Evolutionary conservation across 2,888 invertebrate genomes (phyloP).

Genomic region (Seladonia tumulorum): DNA sequence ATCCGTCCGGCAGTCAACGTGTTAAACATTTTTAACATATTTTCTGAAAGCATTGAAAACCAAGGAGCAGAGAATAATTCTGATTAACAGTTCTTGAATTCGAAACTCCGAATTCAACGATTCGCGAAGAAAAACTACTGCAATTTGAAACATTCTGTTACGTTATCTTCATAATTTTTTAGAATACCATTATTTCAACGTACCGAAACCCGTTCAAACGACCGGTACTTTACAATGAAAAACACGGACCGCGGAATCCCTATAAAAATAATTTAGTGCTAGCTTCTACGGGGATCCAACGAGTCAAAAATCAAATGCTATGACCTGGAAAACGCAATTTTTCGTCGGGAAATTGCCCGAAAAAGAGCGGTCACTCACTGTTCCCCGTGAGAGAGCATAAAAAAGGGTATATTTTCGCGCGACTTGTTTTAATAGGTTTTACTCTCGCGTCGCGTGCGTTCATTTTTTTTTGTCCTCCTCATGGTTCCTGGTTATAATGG

Average conservation of each 20-base stretch:
- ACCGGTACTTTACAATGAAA: not conserved
- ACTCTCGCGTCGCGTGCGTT: not conserved
- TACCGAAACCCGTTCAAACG: not conserved
- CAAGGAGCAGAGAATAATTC: no score
- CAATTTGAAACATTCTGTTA: not conserved
- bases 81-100: no score
- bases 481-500: constrained; percentile 32
- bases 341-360: not conserved
- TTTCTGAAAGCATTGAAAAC: no score
- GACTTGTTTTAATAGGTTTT: constrained; percentile 35
- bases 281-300: not conserved
- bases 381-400: not conserved
- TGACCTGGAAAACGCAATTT: not conserved
- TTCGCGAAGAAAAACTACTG: no score
- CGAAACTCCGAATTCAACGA: no score
- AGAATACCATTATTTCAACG: not conserved
- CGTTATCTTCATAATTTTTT: not conserved
- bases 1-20: no score
- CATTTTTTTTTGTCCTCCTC: not conserved
- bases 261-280: not conserved
- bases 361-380: not conserved
- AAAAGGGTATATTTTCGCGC: constrained; percentile 15
- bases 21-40: no score
- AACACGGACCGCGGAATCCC: not conserved
- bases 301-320: not conserved